These are phyloP conservation scores for Notothenia rossii DNA, from an alignment of 2,113 vertebrate genomes.

Conservation along the genomic window DNA sequence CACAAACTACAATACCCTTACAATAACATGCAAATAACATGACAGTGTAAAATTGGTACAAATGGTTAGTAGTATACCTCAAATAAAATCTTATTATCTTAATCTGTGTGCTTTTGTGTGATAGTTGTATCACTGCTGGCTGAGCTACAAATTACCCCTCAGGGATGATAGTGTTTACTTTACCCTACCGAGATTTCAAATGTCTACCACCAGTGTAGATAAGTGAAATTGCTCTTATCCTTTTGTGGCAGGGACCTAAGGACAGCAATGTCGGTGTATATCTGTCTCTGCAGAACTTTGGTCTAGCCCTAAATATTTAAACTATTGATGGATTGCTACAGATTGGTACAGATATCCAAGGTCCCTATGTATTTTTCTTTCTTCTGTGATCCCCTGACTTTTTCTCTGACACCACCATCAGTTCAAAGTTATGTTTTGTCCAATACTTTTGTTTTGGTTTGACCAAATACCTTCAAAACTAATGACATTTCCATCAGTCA, in stretches of 20 bases:
- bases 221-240: too few relatives aligned
- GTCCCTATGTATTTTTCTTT: neutral
- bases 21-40: neutral
- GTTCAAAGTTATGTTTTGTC: too few relatives aligned
- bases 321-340: too few relatives aligned
- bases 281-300: neutral
- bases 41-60: neutral
- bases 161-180: too few relatives aligned
- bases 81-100: neutral
- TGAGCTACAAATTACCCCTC: too few relatives aligned
- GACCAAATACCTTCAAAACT: neutral
- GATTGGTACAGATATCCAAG: neutral
- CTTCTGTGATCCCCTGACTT: neutral
- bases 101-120: too few relatives aligned
- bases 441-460: too few relatives aligned
- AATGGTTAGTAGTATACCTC: neutral
- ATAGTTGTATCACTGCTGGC: too few relatives aligned
- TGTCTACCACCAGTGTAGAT: neutral
- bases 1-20: neutral
- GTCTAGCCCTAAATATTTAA: too few relatives aligned
- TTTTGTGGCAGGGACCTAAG: too few relatives aligned
- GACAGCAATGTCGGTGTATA: neutral
- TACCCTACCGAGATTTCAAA: neutral
- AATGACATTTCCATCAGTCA: neutral
- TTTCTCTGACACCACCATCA: too few relatives aligned